These are phyloP conservation scores for Nomada lathburiana DNA, from an alignment of 2,888 invertebrate genomes.

Conservation along the genomic window DNA sequence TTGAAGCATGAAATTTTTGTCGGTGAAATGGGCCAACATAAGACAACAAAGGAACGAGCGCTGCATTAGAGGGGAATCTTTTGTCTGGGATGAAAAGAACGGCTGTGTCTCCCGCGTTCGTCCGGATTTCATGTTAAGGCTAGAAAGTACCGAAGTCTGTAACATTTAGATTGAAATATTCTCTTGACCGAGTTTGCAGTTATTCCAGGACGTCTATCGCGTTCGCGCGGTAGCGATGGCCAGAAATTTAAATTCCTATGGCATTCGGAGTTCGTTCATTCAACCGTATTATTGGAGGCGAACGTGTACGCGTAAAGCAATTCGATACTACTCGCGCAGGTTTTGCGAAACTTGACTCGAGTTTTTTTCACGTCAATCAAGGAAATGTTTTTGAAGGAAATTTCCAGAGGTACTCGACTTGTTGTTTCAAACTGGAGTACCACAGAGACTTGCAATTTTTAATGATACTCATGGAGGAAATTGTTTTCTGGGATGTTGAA, in stretches of 20 bases:
- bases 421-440: no score
- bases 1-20: slow-evolving; percentile 27
- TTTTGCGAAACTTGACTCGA: slow-evolving; percentile 28
- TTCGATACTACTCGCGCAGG: slow-evolving; percentile 33
- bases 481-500: no score
- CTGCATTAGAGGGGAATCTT: slow-evolving; percentile 14
- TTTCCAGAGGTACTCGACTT: not conserved
- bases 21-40: not conserved
- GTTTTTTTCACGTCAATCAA: slow-evolving; percentile 23
- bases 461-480: no score
- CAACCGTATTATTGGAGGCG: slow-evolving; percentile 52
- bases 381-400: slow-evolving; percentile 4
- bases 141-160: not conserved
- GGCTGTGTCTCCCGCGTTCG: not conserved
- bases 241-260: slow-evolving; percentile 51
- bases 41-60: slow-evolving; percentile 20
- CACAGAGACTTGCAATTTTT: no score
- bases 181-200: slow-evolving; percentile 18
- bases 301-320: slow-evolving; percentile 42
- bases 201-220: slow-evolving; percentile 19
- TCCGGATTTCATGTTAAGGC: not conserved
- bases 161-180: slow-evolving; percentile 25
- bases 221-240: slow-evolving; percentile 5
- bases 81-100: slow-evolving; percentile 15
- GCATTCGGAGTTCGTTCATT: slow-evolving; percentile 46